phyloP scores from a whole-genome alignment of 2,797 vertebrate species.

The Dipus sagitta region DNA sequence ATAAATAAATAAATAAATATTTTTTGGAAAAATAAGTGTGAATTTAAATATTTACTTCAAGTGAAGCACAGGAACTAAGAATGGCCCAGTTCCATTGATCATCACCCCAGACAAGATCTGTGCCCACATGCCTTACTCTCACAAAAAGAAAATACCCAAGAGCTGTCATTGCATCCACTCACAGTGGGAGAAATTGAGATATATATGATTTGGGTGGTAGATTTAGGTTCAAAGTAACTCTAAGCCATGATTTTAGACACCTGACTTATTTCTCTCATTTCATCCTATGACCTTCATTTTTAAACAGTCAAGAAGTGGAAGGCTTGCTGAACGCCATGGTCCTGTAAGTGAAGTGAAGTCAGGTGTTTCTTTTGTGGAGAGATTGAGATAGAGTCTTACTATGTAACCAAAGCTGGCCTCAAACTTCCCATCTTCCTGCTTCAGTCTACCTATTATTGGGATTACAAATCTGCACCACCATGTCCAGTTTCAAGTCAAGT shows the following conservation, averaged over 20 bases:
- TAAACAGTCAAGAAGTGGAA: neutral
- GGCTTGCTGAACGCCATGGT: neutral
- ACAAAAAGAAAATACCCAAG: neutral
- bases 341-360: neutral
- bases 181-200: neutral
- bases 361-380: neutral
- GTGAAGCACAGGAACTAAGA: neutral
- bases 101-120: neutral
- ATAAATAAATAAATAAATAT: no score
- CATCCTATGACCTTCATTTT: neutral
- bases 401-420: neutral
- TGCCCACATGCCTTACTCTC: neutral
- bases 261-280: neutral
- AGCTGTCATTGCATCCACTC: neutral
- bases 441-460: neutral
- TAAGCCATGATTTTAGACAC: neutral
- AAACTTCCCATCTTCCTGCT: neutral
- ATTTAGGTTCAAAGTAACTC: neutral
- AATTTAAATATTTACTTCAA: neutral
- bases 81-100: neutral
- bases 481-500: neutral
- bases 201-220: neutral
- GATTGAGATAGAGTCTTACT: neutral
- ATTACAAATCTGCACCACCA: no score
- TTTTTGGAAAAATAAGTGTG: neutral